These are phyloP conservation scores for Parauchenoglanis ngamensis DNA, from an alignment of 2,797 vertebrate genomes.

Conservation along the genomic window DNA sequence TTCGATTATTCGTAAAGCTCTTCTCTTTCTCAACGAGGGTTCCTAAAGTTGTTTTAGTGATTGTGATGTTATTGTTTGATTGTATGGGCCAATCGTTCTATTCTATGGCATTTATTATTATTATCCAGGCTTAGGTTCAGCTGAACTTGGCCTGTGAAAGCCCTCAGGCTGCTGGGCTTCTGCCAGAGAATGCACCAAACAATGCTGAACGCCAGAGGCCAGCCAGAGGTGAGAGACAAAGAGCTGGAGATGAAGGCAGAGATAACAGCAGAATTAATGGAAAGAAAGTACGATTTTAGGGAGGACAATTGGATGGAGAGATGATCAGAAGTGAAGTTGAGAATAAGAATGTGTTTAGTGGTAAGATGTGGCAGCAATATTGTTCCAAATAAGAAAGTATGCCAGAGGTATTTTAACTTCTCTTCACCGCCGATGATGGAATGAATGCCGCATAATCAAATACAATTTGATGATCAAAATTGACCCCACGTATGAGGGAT, in stretches of 20 bases:
- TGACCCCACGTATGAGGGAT: neutral
- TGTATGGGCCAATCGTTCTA: constrained; percentile 34
- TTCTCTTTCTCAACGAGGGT: neutral
- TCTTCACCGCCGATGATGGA: neutral
- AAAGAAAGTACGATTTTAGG: constrained; percentile 21
- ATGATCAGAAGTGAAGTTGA: neutral
- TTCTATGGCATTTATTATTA: constrained; percentile 52
- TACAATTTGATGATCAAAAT: neutral
- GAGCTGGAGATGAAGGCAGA: constrained; percentile 23
- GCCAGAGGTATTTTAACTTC: neutral
- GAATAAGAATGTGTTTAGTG: neutral
- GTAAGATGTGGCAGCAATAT: neutral
- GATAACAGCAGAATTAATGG: constrained; percentile 6
- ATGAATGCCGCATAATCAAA: neutral
- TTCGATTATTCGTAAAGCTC: neutral
- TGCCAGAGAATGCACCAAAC: constrained; percentile 60
- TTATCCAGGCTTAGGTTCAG: constrained; percentile 41
- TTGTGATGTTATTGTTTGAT: constrained; percentile 41
- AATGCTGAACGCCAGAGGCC: constrained; percentile 59
- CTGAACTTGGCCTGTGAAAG: constrained; percentile 56
- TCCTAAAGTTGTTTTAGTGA: constrained; percentile 24
- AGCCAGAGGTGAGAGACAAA: constrained; percentile 37
- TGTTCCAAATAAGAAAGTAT: neutral
- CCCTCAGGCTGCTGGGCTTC: constrained; percentile 36
- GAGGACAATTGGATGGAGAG: constrained; percentile 7